phyloP scores from a whole-genome alignment of 2,113 vertebrate species.

The Eonycteris spelaea region DNA sequence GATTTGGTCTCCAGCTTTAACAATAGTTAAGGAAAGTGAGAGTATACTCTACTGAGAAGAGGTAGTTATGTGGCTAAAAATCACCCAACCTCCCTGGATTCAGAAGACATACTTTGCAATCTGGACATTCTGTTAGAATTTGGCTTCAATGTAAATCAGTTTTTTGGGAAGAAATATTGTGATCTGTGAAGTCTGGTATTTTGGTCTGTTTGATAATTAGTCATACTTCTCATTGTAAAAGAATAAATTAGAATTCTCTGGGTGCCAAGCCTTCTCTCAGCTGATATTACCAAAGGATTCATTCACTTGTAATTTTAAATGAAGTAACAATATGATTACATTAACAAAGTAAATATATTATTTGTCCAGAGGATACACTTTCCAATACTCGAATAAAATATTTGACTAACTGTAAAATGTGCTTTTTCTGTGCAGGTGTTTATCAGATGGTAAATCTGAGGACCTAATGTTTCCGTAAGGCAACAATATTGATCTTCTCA shows the following conservation, averaged over 20 bases:
- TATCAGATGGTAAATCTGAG: not conserved
- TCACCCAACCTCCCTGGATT: not conserved
- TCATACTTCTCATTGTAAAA: slow-evolving; percentile 7
- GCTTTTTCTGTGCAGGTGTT: not conserved
- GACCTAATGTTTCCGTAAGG: not conserved
- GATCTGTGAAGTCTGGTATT: not conserved
- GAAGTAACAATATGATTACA: not conserved
- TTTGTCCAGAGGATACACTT: not conserved
- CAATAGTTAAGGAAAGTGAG: not conserved
- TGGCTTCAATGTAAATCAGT: not conserved
- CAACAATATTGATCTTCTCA: not conserved
- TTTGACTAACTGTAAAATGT: not conserved
- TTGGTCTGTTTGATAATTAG: slow-evolving; percentile 25
- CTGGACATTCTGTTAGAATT: not conserved
- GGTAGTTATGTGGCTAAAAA: not conserved
- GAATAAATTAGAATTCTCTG: slow-evolving; percentile 18
- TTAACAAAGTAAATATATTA: not conserved
- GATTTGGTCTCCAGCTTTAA: not conserved
- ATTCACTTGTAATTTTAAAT: not conserved
- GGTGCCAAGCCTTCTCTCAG: not conserved
- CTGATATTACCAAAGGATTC: not conserved
- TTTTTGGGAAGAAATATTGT: not conserved
- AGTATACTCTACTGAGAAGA: not conserved
- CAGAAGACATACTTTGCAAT: not conserved
- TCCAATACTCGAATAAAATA: not conserved